A percentile compares a stretch with the other conserved stretches of the same genome.
Evolutionary conservation across 2,113 vertebrate species (phyloP).

Genomic region (Hippotragus niger): DNA sequence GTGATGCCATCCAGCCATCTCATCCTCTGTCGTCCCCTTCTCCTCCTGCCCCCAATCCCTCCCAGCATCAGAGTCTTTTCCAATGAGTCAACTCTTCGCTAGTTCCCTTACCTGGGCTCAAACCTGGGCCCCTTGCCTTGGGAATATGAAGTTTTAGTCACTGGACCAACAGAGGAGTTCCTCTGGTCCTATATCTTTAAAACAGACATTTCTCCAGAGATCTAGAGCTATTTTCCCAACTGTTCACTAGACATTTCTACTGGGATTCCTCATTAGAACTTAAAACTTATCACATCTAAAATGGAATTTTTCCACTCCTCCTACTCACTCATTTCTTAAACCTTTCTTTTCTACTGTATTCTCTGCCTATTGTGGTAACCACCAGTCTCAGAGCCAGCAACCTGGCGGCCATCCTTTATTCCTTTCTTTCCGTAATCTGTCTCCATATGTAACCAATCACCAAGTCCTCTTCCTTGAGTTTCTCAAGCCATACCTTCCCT

Average conservation of each 20-base stretch:
- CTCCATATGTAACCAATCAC: neutral
- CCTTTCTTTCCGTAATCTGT: neutral
- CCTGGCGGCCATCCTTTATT: neutral
- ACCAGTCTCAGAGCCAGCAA: neutral
- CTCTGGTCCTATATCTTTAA: neutral
- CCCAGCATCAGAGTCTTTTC: too few species aligned
- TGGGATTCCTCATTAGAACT: neutral
- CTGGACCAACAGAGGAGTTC: neutral
- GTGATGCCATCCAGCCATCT: too few species aligned
- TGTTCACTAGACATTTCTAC: neutral
- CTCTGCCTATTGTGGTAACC: neutral
- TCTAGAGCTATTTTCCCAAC: neutral
- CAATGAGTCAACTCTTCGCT: neutral
- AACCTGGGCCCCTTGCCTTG: neutral
- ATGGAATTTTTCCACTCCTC: neutral
- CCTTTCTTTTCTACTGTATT: neutral
- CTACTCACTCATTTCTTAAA: neutral
- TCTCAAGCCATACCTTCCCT: neutral
- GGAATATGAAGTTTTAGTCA: neutral
- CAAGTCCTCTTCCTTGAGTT: neutral
- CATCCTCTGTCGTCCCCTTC: too few species aligned
- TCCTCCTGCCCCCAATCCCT: too few species aligned
- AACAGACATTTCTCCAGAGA: neutral
- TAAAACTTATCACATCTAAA: neutral
- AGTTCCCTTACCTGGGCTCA: neutral